Evolutionary conservation across 1,140 invertebrate species (phyloP).

Genomic region (Lerema accius): DNA sequence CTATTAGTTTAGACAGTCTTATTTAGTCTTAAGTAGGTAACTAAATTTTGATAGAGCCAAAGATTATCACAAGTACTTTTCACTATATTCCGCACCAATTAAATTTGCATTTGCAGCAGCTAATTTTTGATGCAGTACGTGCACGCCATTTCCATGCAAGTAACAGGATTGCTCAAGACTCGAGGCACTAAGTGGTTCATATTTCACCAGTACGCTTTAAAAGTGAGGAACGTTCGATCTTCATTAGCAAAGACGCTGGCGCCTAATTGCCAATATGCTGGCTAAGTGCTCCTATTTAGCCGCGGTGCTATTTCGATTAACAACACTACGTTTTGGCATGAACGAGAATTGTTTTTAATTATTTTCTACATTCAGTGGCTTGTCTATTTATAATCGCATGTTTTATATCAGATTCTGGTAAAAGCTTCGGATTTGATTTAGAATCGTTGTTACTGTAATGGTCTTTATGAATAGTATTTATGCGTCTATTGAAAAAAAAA

Average conservation of each 20-base stretch:
- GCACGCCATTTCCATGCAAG: conserved; percentile 17
- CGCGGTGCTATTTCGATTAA: conserved; percentile 43
- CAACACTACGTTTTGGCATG: conserved; percentile 8
- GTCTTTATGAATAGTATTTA: no score
- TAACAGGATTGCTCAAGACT: conserved; percentile 21
- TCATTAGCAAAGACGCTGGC: conserved; percentile 48
- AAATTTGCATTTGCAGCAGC: neutral
- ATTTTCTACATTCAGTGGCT: neutral
- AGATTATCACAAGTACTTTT: neutral
- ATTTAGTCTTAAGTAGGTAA: no score
- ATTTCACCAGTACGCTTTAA: conserved; percentile 24
- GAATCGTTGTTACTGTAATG: no score
- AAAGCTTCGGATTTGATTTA: no score
- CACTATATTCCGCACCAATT: neutral
- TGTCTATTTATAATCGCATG: no score
- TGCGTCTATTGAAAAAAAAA: no score
- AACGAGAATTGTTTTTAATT: neutral
- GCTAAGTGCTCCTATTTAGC: conserved; percentile 52
- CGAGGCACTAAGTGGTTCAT: conserved; percentile 25
- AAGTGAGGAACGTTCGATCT: conserved; percentile 45
- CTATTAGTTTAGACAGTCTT: no score
- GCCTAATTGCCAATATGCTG: conserved; percentile 52
- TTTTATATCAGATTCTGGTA: no score
- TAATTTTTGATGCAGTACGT: conserved; percentile 17
- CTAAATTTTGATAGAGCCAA: neutral